Percentiles rank a stretch among this genome's conserved stretches.
phyloP scores from a whole-genome alignment of 2,797 vertebrate genomes.

The Acipenser oxyrinchus region DNA sequence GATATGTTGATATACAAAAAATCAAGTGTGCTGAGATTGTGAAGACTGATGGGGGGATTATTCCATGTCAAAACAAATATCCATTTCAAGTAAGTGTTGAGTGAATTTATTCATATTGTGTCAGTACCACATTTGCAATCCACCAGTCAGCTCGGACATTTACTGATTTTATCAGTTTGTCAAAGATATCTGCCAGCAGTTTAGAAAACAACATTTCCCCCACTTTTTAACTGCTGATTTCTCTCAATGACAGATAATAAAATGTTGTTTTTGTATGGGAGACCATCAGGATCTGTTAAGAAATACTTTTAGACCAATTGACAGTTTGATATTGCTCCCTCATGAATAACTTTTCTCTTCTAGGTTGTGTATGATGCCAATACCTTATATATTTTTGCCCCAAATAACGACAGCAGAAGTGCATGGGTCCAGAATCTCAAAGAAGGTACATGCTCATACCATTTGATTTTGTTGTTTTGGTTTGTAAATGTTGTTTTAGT shows the following conservation, averaged over 20 bases:
- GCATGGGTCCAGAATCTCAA: conserved; percentile 84
- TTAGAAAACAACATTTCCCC: no score
- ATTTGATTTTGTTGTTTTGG: not conserved
- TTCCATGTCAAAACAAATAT: conserved; percentile 90
- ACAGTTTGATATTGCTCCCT: no score
- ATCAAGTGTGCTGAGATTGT: conserved; percentile 87
- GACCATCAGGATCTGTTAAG: no score
- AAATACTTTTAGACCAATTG: no score
- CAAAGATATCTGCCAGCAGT: no score
- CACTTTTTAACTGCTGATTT: no score
- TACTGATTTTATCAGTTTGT: no score
- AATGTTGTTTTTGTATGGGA: no score
- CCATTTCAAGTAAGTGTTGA: conserved; percentile 80
- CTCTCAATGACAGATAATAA: no score
- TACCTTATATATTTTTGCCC: conserved; percentile 83
- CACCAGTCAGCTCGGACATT: no score
- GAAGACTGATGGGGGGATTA: conserved; percentile 60
- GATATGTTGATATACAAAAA: conserved; percentile 75
- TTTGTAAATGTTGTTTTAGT: conserved; percentile 1
- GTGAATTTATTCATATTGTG: no score
- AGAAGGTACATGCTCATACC: conserved; percentile 56
- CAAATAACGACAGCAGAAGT: conserved; percentile 69
- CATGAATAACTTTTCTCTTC: conserved; percentile 18
- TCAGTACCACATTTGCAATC: no score
- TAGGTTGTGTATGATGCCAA: conserved; percentile 80